Conservation (phyloP, 1,140 invertebrate species). For the Drosophila busckii region DNA sequence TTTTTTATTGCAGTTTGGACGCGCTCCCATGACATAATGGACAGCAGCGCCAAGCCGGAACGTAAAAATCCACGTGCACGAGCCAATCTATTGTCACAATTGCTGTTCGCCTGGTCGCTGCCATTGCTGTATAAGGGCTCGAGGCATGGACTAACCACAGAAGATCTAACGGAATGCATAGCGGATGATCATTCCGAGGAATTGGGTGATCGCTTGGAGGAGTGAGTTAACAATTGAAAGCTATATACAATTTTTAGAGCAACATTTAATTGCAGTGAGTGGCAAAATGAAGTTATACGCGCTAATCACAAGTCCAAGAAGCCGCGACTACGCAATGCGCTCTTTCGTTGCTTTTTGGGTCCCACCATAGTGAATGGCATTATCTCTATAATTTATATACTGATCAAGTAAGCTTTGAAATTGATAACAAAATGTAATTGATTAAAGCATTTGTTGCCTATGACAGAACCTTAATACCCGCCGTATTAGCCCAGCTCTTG, state of each 20-base stretch:
- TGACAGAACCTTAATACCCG: conserved; percentile 79
- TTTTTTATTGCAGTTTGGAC: conserved; percentile 6
- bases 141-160: conserved; percentile 57
- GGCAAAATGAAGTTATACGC: conserved; percentile 79
- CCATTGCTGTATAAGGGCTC: conserved; percentile 73
- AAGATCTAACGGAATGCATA: conserved; percentile 75
- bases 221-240: conserved; percentile 43
- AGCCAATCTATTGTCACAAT: conserved; percentile 74
- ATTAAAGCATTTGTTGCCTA: background rate
- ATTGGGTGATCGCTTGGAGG: conserved; percentile 74
- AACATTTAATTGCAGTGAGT: conserved; percentile 74
- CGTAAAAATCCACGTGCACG: conserved; percentile 66
- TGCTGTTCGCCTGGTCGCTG: conserved; percentile 77
- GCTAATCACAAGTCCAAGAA: conserved; percentile 69
- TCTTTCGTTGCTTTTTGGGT: conserved; percentile 78
- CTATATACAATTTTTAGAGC: background rate
- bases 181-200: conserved; percentile 69
- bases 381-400: conserved; percentile 74
- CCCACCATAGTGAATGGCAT: conserved; percentile 79
- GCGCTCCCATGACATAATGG: conserved; percentile 56
- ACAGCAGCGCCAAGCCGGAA: conserved; percentile 67
- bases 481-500: conserved; percentile 79
- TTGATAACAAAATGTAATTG: background rate
- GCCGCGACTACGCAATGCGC: conserved; percentile 78
- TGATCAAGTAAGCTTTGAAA: conserved; percentile 75